Base-by-base conservation (phyloP, 53 echinoderm and acorn worm species). In the Astropecten irregularis region DNA sequence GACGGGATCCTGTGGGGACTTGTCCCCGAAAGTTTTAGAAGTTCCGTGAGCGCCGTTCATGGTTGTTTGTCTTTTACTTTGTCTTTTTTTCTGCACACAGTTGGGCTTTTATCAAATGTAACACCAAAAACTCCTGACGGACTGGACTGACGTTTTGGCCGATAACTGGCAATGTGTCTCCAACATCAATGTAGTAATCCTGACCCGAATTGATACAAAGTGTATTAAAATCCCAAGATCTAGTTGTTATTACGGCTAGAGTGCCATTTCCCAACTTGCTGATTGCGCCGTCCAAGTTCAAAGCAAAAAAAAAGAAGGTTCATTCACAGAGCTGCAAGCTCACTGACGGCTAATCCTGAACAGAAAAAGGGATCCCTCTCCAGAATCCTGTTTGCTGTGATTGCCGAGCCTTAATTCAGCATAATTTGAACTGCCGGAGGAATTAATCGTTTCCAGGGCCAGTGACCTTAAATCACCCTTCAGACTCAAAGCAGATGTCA, bases 1-100 rank as follows among this genome's bases (percentile, higher is more conserved):
- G 38, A 87, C 73, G 23, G 99, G 99, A 48, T 99, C 92, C 42
- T 73, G 54, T 0, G 90, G 89, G 30, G 77, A 35, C 20, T 4
- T 64, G 32, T 82, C 40, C 51, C 40, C 69, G 9, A 38, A 19
- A 37, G 30, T 73, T 26, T 39, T 50, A 15, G 33, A 69, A 55
- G 46, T 50, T 49, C 55, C 63, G 21, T 34, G 32, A 14, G 68
- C 68, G 28, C 83, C 83, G 22, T 68, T 83, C 83, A 79, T 79
- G 26, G 19, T 62, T 40, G 60, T 9, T 37, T n/a, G n/a, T n/a
- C n/a, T n/a, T n/a, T n/a, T n/a, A n/a, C n/a, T n/a, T n/a, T n/a
- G n/a, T n/a, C n/a, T n/a, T n/a, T n/a, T n/a, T n/a, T n/a, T n/a
- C n/a, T n/a, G n/a, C n/a, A n/a, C n/a, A n/a, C n/a, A n/a, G n/a